Evolutionary conservation across 2,888 invertebrate species (phyloP), one percentile per base, ranked within the genome.

Genomic region (Stenolophus ochropezus): DNA sequence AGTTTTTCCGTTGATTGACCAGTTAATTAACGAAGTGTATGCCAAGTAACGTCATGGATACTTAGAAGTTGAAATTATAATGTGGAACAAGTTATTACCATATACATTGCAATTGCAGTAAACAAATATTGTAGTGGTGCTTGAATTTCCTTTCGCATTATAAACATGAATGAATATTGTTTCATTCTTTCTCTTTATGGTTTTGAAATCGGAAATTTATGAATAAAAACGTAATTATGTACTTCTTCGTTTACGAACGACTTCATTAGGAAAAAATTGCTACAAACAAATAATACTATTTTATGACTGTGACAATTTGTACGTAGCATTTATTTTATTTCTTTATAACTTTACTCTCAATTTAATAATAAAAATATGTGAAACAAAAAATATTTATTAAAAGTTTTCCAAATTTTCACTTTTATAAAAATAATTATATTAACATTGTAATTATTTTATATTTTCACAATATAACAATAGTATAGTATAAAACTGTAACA

Each of bases 11-110:
- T n/a, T 25, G 14, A 65, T 18, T n/a, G 33, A 69, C 33, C 3
- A 3, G 14, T 69, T 69, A 69, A 69, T 69, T 69, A 69, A 69
- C 27, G 16, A 6, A 8, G 16, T 18, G 27, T 16, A 25, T 65
- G 18, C 4, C 27, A 69, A 18, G 27, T 16, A 27, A 33, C 65
- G 27, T 69, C 20, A 69, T 33, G 65, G 16, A 27, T 69, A 18
- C 33, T 69, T 69, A 33, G 21, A 21, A 69, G 27, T 6, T 69
- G 8, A 33, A 69, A 69, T 69, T 69, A 33, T 69, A 69, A 33
- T 23, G 11, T 61, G 14, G 14, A 21, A 61, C 14, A 14, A 4
- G 1, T 0, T 25, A 25, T 61, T 61, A 27, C 14, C 25, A 14
- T 61, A 25, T n/a, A 23, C 18, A 18, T 5, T 56, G 61, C n/a